These are phyloP conservation scores for Moxostoma hubbsi DNA, from an alignment of 2,797 vertebrate species.

Conservation along the genomic window DNA sequence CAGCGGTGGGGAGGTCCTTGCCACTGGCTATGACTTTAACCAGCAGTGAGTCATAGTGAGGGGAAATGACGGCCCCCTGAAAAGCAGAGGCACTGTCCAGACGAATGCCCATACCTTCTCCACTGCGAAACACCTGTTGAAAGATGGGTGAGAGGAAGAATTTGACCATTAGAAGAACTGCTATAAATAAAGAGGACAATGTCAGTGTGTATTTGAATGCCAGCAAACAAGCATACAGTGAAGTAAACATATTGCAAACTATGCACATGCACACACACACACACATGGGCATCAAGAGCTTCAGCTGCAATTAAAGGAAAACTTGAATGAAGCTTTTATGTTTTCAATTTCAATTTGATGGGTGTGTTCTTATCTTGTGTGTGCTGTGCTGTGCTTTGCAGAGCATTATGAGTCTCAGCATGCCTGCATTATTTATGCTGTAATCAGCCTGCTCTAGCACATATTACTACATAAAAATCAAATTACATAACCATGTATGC, in stretches of 20 bases:
- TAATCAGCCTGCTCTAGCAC: constrained; percentile 30
- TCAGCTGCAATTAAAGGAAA: too few species aligned
- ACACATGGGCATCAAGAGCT: too few species aligned
- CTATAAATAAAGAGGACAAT: background rate
- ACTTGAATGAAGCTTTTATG: background rate
- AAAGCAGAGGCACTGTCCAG: constrained; percentile 94
- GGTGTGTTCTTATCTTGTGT: background rate
- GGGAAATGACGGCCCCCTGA: constrained; percentile 92
- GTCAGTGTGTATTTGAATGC: too few species aligned
- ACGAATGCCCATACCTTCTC: constrained; percentile 95
- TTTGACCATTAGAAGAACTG: background rate
- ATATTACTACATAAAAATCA: constrained; percentile 19
- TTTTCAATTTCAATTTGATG: constrained; percentile 18
- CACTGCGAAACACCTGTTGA: constrained; percentile 89
- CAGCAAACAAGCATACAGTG: too few species aligned
- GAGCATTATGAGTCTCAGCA: background rate
- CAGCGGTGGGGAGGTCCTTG: constrained; percentile 86
- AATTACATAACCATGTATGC: constrained; percentile 36
- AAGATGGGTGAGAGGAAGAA: background rate
- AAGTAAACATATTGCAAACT: too few species aligned
- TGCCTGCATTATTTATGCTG: constrained; percentile 36
- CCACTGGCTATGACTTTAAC: constrained; percentile 96
- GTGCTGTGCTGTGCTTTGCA: constrained; percentile 13
- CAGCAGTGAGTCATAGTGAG: constrained; percentile 93
- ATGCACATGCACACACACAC: too few species aligned